These are phyloP conservation scores for Oostethus manadensis DNA, from an alignment of 2,113 vertebrate genomes.

Conservation along the genomic window DNA sequence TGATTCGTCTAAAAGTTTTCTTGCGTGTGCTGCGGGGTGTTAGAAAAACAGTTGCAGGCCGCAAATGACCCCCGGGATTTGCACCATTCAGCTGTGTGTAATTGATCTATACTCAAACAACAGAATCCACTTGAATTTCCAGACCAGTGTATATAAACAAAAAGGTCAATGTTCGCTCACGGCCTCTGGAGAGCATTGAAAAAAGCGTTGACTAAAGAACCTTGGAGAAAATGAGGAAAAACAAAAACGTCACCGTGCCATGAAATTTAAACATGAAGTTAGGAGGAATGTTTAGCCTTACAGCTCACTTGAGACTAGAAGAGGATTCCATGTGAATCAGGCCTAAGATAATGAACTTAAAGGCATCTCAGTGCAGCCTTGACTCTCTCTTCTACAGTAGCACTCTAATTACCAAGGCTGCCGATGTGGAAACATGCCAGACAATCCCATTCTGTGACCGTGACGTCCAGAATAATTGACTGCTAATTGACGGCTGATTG, in stretches of 20 bases:
- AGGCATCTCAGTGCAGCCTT: constrained; percentile 16
- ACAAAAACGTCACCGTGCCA: constrained; percentile 1
- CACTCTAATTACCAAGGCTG: constrained; percentile 8
- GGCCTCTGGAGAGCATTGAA: too few species aligned
- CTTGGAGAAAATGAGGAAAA: background rate
- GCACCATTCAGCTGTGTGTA: too few species aligned
- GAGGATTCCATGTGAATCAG: constrained; percentile 13
- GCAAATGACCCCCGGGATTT: too few species aligned
- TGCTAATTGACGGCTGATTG: too few species aligned
- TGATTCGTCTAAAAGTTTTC: too few species aligned
- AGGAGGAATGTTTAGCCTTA: background rate
- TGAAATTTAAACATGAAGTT: background rate
- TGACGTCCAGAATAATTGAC: background rate
- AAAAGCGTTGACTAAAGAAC: background rate
- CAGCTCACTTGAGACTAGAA: background rate
- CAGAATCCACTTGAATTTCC: constrained; percentile 1
- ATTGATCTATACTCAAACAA: background rate
- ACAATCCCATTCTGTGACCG: background rate
- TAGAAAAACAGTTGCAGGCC: too few species aligned
- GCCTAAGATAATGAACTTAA: constrained; percentile 34
- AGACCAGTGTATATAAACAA: background rate
- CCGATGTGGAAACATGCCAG: constrained; percentile 23
- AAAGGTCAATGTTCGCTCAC: constrained; percentile 2
- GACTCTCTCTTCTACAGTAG: constrained; percentile 28
- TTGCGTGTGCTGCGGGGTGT: too few species aligned